Percentiles rank a stretch among this genome's conserved stretches.
These are phyloP conservation scores for Limnodromus scolopaceus DNA, from an alignment of 2,797 vertebrate genomes.

Conservation along the genomic window DNA sequence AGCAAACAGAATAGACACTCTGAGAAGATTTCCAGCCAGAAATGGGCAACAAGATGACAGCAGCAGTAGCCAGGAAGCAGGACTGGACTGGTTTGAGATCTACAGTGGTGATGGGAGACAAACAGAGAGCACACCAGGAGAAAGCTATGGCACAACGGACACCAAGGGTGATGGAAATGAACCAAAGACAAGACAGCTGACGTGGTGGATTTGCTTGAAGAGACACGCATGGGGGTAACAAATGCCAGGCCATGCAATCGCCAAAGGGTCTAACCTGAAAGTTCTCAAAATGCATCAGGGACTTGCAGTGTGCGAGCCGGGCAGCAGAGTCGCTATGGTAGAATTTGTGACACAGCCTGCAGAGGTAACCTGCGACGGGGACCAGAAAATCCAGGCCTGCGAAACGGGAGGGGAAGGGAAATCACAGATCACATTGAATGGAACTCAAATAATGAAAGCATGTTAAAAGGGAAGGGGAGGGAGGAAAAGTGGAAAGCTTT, in stretches of 20 bases:
- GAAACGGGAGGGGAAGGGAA: conserved; percentile 70
- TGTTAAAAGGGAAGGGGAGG: conserved; percentile 33
- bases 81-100: conserved; percentile 23
- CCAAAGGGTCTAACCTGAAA: conserved; percentile 87
- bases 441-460: conserved; percentile 69
- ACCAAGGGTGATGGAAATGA: conserved; percentile 21
- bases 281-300: conserved; percentile 92
- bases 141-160: conserved; percentile 9
- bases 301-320: conserved; percentile 92
- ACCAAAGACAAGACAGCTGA: conserved; percentile 24
- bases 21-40: conserved; percentile 66
- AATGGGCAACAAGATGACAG: conserved; percentile 38
- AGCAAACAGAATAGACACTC: conserved; percentile 61
- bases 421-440: conserved; percentile 77
- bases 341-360: conserved; percentile 94
- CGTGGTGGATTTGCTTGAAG: not conserved
- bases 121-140: conserved; percentile 43
- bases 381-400: conserved; percentile 93
- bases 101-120: conserved; percentile 20
- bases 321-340: conserved; percentile 90
- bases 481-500: conserved; percentile 22
- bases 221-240: conserved; percentile 40
- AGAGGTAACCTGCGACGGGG: conserved; percentile 93
- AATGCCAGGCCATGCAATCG: conserved; percentile 74
- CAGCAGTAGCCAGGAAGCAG: conserved; percentile 42